These are phyloP conservation scores for Philantomba maxwellii DNA, from an alignment of 2,113 vertebrate species.

Conservation along the genomic window DNA sequence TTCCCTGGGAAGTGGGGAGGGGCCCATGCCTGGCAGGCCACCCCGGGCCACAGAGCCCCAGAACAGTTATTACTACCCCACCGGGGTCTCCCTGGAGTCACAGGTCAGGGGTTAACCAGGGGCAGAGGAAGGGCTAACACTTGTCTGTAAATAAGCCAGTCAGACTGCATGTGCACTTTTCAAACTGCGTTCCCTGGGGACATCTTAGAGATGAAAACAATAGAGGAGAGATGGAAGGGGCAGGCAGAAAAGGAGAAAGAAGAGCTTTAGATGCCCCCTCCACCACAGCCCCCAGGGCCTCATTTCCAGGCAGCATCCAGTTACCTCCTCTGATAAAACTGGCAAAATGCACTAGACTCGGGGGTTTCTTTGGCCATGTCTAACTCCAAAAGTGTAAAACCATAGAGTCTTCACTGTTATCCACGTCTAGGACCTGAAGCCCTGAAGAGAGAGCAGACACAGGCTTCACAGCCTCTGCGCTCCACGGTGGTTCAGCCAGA, in stretches of 20 bases:
- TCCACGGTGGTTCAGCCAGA: not conserved
- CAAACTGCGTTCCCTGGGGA: not conserved
- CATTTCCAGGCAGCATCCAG: not conserved
- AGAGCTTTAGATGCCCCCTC: not conserved
- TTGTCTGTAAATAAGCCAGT: not conserved
- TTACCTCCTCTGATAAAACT: not conserved
- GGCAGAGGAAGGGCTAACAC: no score
- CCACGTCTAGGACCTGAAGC: not conserved
- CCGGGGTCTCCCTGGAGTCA: not conserved
- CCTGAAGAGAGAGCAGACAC: fast-evolving
- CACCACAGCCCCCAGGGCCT: not conserved
- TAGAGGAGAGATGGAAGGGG: not conserved
- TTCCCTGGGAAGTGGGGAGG: not conserved
- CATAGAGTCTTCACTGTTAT: not conserved
- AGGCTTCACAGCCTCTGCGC: fast-evolving
- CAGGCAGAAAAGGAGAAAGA: not conserved
- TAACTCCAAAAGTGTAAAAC: not conserved
- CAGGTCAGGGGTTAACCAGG: not conserved
- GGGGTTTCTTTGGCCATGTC: not conserved
- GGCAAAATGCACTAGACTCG: not conserved
- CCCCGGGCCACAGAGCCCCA: no score
- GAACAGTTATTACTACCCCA: not conserved
- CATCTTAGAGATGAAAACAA: not conserved
- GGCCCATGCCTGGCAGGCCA: not conserved
- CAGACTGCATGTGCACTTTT: not conserved